Conservation (phyloP, 2,113 vertebrate species). For the Siphamia tubifer region DNA sequence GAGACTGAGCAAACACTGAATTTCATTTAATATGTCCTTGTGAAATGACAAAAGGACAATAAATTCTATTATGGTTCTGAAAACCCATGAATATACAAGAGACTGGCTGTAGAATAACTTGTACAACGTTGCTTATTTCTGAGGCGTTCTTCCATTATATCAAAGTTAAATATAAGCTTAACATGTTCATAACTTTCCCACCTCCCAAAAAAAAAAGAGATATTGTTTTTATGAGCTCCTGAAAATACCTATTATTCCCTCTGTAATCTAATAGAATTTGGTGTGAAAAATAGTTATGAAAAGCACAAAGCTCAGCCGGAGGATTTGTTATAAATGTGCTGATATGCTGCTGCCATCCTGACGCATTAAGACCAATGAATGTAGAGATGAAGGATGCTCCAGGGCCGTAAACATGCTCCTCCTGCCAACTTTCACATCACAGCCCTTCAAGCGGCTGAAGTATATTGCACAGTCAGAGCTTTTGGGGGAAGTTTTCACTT, state of each 20-base stretch:
- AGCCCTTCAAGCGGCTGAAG: constrained; percentile 9
- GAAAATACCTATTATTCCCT: not conserved
- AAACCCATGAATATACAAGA: too few relatives aligned
- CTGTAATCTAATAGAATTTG: not conserved
- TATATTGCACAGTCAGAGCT: not conserved
- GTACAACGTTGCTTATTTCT: too few relatives aligned
- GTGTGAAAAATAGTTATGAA: too few relatives aligned
- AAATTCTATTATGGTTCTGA: too few relatives aligned
- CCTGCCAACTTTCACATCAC: constrained; percentile 20
- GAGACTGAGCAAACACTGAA: too few relatives aligned
- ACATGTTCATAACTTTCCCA: too few relatives aligned
- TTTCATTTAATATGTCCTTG: too few relatives aligned
- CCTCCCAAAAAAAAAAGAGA: not conserved
- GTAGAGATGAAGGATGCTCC: constrained; percentile 19
- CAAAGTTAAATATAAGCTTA: too few relatives aligned
- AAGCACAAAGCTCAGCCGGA: not conserved
- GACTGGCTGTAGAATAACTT: too few relatives aligned
- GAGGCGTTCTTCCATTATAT: too few relatives aligned
- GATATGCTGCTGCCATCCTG: not conserved
- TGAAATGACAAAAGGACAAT: too few relatives aligned
- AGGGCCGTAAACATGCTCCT: not conserved
- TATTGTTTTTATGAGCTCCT: not conserved
- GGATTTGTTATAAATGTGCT: constrained; percentile 5
- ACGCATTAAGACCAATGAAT: constrained; percentile 9
- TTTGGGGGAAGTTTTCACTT: not conserved